Conservation (phyloP, 1,140 invertebrate species). For the Scaptomyza montana region DNA sequence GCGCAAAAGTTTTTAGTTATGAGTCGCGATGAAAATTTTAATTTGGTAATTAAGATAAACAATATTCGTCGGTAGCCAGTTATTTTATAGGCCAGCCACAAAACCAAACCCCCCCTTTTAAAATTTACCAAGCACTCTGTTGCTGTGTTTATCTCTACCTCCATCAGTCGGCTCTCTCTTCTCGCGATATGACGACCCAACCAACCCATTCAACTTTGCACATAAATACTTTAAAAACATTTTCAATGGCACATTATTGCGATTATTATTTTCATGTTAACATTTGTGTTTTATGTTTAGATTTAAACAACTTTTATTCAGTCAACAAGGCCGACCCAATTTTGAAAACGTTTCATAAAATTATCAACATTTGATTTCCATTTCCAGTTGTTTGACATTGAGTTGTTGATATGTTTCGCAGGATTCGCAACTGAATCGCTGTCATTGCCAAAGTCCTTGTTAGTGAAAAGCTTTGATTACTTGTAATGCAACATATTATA, state of each 20-base stretch:
- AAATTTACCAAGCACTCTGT: constrained; percentile 49
- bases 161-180: no score
- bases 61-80: constrained; percentile 68
- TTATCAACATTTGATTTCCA: constrained; percentile 38
- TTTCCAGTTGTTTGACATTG: constrained; percentile 5
- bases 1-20: constrained; percentile 56
- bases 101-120: neutral
- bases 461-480: neutral
- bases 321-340: constrained; percentile 47
- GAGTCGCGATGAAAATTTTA: constrained; percentile 74
- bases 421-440: constrained; percentile 1
- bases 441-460: constrained; percentile 34
- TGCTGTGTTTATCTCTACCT: constrained; percentile 16
- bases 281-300: constrained; percentile 36
- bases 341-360: constrained; percentile 16
- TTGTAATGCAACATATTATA: neutral
- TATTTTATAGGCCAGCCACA: constrained; percentile 51
- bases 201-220: constrained; percentile 68
- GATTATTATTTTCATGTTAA: constrained; percentile 57
- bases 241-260: constrained; percentile 23
- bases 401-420: neutral
- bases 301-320: neutral
- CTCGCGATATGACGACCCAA: no score
- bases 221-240: constrained; percentile 69
- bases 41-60: constrained; percentile 83